phyloP scores from a whole-genome alignment of 2,888 invertebrate genomes.

The Sylvicola cinctus region DNA sequence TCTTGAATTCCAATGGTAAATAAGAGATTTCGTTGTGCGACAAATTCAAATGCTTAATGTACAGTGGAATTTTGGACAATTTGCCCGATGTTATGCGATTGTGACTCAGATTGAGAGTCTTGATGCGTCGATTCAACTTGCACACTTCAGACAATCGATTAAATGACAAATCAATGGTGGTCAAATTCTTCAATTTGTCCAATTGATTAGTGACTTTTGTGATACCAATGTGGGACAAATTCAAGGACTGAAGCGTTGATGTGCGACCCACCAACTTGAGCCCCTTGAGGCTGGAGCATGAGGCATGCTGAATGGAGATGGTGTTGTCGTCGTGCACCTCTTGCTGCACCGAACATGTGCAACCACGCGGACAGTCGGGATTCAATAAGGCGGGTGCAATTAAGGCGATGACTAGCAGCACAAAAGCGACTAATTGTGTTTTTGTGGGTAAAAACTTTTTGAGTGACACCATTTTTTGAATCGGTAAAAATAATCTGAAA shows the following conservation, averaged over 20 bases:
- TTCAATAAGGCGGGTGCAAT: too few relatives aligned
- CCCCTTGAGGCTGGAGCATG: conserved; percentile 18
- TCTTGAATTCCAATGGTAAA: conserved; percentile 35
- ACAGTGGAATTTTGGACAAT: conserved; percentile 30
- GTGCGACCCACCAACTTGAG: conserved; percentile 10
- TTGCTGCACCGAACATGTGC: not conserved
- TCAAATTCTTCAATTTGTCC: conserved; percentile 35
- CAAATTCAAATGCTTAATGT: conserved; percentile 39
- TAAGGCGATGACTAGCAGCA: too few relatives aligned
- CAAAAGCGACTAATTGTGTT: too few relatives aligned
- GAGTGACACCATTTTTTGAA: too few relatives aligned
- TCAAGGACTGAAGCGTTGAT: conserved; percentile 27
- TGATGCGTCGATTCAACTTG: conserved; percentile 35
- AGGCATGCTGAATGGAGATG: conserved; percentile 18
- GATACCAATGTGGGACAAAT: conserved; percentile 40
- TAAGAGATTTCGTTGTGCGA: conserved; percentile 36
- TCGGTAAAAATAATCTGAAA: too few relatives aligned
- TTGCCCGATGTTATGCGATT: conserved; percentile 35
- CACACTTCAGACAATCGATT: conserved; percentile 36
- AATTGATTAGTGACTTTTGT: conserved; percentile 34
- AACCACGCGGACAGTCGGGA: conserved; percentile 1
- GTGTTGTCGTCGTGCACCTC: conserved; percentile 9
- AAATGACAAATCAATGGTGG: conserved; percentile 39
- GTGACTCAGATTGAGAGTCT: conserved; percentile 36
- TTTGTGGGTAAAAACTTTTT: too few relatives aligned